These are phyloP conservation scores for Adelosebastes latens DNA, from an alignment of 2,797 vertebrate species.

Conservation along the genomic window DNA sequence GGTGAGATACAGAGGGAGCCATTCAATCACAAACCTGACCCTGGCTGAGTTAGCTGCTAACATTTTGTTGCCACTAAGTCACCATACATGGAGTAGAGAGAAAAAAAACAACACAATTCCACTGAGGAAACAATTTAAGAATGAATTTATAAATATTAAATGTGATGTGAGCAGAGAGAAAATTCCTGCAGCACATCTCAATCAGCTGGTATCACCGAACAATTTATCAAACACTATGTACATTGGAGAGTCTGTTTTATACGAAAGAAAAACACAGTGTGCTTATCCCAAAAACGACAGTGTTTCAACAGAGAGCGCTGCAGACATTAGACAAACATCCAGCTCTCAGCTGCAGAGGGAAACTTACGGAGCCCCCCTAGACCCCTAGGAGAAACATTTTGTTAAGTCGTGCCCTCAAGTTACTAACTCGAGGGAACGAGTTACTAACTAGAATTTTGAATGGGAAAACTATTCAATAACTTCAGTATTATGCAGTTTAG, in stretches of 20 bases:
- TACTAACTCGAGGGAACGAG: too few species aligned
- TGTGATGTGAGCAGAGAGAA: background rate
- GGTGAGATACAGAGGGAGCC: background rate
- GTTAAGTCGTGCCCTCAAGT: too few species aligned
- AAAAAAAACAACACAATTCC: background rate
- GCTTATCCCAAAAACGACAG: background rate
- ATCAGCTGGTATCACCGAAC: background rate
- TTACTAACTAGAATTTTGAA: too few species aligned
- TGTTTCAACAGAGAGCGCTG: background rate
- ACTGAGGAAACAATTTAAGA: background rate
- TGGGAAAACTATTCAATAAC: too few species aligned
- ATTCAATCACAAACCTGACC: background rate
- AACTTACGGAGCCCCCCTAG: background rate
- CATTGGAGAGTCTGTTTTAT: background rate
- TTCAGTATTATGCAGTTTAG: too few species aligned
- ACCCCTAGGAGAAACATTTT: rapidly evolving
- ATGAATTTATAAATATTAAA: background rate
- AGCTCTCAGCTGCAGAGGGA: background rate
- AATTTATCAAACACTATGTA: background rate
- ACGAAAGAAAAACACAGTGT: background rate
- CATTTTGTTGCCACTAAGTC: background rate
- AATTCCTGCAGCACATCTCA: background rate
- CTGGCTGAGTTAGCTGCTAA: background rate
- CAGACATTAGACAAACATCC: background rate
- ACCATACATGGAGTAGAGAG: background rate